phyloP scores from a whole-genome alignment of 2,113 vertebrate genomes.

The Hippoglossus stenolepis region DNA sequence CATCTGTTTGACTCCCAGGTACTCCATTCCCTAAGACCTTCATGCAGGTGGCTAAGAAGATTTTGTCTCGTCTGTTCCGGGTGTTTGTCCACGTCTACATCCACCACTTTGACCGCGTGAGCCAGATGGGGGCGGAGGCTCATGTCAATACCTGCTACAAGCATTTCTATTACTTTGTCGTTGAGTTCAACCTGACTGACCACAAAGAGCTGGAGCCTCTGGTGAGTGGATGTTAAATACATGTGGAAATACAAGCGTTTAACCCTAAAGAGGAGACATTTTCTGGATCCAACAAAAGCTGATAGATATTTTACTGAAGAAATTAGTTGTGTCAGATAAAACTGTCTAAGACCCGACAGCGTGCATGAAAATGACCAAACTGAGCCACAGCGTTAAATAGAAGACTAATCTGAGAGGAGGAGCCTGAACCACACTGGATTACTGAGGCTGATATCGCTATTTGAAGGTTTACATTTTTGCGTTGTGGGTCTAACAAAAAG shows the following conservation, averaged over 20 bases:
- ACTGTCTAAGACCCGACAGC: too few species aligned
- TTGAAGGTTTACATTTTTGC: too few species aligned
- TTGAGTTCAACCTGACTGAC: constrained; percentile 95
- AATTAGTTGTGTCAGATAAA: too few species aligned
- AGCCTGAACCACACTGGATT: too few species aligned
- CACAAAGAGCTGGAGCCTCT: constrained; percentile 97
- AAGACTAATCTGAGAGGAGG: too few species aligned
- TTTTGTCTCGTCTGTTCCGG: constrained; percentile 95
- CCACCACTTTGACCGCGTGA: constrained; percentile 96
- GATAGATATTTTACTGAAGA: too few species aligned
- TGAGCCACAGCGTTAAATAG: too few species aligned
- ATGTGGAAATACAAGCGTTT: neutral
- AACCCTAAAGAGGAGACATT: too few species aligned
- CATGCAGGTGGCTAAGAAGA: constrained; percentile 95
- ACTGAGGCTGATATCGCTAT: too few species aligned
- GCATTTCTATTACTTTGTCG: constrained; percentile 98
- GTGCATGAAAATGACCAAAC: too few species aligned
- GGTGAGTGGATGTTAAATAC: constrained; percentile 82
- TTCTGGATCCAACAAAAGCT: too few species aligned
- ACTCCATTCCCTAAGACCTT: constrained; percentile 98
- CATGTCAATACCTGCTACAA: constrained; percentile 99
- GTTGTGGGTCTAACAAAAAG: too few species aligned
- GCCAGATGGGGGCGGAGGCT: constrained; percentile 95
- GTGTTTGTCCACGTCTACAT: constrained; percentile 99
- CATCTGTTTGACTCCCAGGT: constrained; percentile 79